A percentile compares a stretch with the other conserved stretches of the same genome.
Conservation (phyloP, 2,113 vertebrate species). For the Natator depressus region DNA sequence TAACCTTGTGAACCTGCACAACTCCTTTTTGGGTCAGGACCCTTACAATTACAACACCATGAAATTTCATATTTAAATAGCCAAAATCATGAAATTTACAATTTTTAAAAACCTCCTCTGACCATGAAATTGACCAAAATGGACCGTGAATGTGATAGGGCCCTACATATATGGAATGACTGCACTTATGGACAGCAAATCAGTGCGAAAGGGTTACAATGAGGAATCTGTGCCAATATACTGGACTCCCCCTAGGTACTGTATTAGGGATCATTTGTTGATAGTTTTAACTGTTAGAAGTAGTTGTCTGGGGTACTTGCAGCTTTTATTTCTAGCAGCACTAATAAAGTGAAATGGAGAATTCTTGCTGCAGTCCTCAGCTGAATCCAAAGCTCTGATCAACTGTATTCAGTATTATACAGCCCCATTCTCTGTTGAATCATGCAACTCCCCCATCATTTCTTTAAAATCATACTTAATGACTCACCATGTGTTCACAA, state of each 20-base stretch:
- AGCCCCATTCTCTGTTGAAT: not conserved
- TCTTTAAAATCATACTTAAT: not conserved
- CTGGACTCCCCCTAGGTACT: not conserved
- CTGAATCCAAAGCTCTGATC: not conserved
- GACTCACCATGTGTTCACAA: not conserved
- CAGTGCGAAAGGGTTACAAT: not conserved
- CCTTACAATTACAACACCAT: no score
- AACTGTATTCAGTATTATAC: not conserved
- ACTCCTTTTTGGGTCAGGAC: no score
- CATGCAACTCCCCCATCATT: not conserved
- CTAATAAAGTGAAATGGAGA: not conserved
- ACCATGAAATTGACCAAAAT: no score
- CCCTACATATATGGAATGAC: not conserved
- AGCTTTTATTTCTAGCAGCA: not conserved
- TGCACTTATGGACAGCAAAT: not conserved
- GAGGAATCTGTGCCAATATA: not conserved
- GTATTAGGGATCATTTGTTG: not conserved
- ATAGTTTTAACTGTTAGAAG: not conserved
- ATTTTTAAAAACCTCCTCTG: no score
- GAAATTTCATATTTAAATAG: no score
- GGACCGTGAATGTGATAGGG: not conserved
- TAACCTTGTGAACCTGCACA: no score
- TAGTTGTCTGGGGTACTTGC: not conserved
- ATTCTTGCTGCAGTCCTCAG: not conserved
- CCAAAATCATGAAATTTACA: no score